These are phyloP conservation scores for Escarpia spicata DNA, from an alignment of 2,888 invertebrate genomes.

Conservation along the genomic window DNA sequence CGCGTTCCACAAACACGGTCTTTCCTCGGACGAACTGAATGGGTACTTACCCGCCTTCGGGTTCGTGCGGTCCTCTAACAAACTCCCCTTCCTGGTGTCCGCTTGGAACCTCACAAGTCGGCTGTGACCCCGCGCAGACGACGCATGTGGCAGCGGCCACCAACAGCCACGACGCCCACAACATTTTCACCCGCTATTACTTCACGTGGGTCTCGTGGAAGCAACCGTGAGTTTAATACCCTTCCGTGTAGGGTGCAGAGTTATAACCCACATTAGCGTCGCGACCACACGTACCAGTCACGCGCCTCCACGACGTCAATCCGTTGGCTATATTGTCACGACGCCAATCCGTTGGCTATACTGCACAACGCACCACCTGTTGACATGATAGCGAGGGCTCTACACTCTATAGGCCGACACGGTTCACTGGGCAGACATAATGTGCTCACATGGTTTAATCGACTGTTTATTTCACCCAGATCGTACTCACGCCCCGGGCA, in stretches of 20 bases:
- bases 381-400: background rate
- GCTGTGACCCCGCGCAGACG: background rate
- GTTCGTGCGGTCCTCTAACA: background rate
- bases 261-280: background rate
- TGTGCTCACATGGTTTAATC: background rate
- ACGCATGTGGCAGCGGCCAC: background rate
- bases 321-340: background rate
- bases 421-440: background rate
- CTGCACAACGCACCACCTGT: background rate
- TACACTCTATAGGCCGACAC: background rate
- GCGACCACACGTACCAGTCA: background rate
- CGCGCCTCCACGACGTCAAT: background rate
- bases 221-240: background rate
- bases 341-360: background rate
- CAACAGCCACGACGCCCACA: background rate
- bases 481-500: background rate
- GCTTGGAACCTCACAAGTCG: background rate
- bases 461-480: background rate
- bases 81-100: background rate
- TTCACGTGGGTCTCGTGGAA: background rate
- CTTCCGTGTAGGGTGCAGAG: background rate
- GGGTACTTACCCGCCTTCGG: background rate
- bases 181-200: background rate
- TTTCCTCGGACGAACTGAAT: background rate
- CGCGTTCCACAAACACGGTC: too few species aligned